Evolutionary conservation across 2,113 vertebrate species (phyloP).

Genomic region (Pheucticus melanocephalus): DNA sequence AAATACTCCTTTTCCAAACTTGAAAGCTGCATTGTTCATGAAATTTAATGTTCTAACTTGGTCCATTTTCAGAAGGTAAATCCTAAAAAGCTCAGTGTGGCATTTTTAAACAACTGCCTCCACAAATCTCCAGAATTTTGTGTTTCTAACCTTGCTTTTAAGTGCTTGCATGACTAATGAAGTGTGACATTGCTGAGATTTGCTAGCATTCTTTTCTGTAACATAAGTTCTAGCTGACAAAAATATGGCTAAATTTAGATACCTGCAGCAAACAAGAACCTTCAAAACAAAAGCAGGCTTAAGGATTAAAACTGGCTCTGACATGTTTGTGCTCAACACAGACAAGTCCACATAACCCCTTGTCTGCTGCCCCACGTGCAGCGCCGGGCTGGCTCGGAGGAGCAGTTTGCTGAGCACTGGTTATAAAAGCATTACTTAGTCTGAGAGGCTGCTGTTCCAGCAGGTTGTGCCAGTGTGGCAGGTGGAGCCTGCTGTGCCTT

Average conservation of each 20-base stretch:
- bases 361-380: not conserved
- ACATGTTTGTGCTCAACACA: slow-evolving; percentile 59
- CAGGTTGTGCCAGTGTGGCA: not conserved
- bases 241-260: slow-evolving; percentile 79
- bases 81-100: slow-evolving; percentile 65
- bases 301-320: slow-evolving; percentile 66
- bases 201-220: slow-evolving; percentile 74
- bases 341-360: slow-evolving; percentile 33
- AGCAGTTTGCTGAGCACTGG: not conserved
- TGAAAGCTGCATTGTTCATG: slow-evolving; percentile 57
- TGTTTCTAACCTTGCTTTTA: slow-evolving; percentile 68
- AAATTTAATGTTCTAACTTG: slow-evolving; percentile 61
- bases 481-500: slow-evolving; percentile 24
- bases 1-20: slow-evolving; percentile 59
- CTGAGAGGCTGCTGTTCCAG: slow-evolving; percentile 2
- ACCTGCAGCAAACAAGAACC: slow-evolving; percentile 74
- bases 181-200: slow-evolving; percentile 79
- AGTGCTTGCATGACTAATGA: slow-evolving; percentile 80
- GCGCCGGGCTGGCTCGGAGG: not conserved
- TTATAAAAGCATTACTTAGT: not conserved
- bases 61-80: slow-evolving; percentile 68
- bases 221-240: slow-evolving; percentile 74
- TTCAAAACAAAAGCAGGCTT: slow-evolving; percentile 71
- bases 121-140: slow-evolving; percentile 60
- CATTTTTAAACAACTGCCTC: slow-evolving; percentile 59